Percentiles rank a stretch among this genome's conserved stretches.
These are phyloP conservation scores for Cathartes aura DNA, from an alignment of 2,113 vertebrate genomes.

Conservation along the genomic window DNA sequence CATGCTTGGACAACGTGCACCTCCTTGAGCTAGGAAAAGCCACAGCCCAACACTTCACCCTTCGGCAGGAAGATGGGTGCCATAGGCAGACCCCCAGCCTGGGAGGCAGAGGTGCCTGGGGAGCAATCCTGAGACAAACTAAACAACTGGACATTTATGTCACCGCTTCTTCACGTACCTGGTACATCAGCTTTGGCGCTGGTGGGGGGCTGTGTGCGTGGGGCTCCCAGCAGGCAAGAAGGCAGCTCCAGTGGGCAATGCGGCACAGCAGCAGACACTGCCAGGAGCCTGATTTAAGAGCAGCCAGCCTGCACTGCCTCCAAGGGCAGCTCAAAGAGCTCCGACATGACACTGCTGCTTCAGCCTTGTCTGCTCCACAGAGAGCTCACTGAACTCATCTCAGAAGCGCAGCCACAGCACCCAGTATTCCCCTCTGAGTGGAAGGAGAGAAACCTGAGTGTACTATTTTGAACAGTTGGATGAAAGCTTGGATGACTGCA, in stretches of 20 bases:
- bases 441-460: not conserved
- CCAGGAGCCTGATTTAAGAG: not conserved
- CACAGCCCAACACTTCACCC: not conserved
- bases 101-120: not conserved
- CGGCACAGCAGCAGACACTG: not conserved
- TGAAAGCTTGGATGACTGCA: not conserved
- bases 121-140: not conserved
- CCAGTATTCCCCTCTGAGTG: too few species aligned
- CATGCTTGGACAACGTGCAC: not conserved
- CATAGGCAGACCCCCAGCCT: not conserved
- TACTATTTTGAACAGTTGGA: not conserved
- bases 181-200: not conserved
- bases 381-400: not conserved
- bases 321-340: not conserved
- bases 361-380: not conserved
- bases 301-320: not conserved
- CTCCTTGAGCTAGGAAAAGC: too few species aligned
- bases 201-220: not conserved
- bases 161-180: not conserved
- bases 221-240: too few species aligned
- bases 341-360: not conserved
- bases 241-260: too few species aligned
- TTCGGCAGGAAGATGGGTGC: not conserved
- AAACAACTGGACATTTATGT: too few species aligned
- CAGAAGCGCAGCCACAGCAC: not conserved